A percentile compares a stretch with the other conserved stretches of the same genome.
Conservation (phyloP, 2,113 vertebrate genomes). For the Amblyornis subalaris region DNA sequence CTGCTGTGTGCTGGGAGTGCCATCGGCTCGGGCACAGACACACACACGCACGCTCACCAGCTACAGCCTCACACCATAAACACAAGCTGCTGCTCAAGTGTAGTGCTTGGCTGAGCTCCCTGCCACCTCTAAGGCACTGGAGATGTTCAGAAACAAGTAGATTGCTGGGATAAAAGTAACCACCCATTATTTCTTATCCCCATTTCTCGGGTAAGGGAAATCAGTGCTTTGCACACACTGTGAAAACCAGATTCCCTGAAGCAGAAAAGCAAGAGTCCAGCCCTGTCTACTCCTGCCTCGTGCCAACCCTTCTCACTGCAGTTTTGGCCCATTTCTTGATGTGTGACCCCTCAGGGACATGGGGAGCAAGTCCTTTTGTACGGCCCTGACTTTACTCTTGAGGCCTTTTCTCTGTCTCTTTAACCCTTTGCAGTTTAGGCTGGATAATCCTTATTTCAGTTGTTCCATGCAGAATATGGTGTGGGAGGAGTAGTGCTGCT, state of each 20-base stretch:
- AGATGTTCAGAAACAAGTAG: background rate
- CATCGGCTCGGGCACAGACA: background rate
- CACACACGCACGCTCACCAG: background rate
- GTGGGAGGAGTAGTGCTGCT: background rate
- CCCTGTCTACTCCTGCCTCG: background rate
- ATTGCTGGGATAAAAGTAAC: background rate
- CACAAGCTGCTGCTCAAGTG: conserved; percentile 48
- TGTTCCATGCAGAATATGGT: background rate
- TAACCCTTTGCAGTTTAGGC: background rate
- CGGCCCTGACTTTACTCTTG: background rate
- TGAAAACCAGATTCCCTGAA: background rate
- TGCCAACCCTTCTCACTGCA: background rate
- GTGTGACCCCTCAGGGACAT: accelerated
- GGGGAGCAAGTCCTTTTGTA: background rate
- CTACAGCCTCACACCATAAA: background rate
- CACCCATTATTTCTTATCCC: background rate
- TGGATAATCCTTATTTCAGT: background rate
- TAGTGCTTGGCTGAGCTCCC: conserved; percentile 1
- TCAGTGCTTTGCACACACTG: accelerated
- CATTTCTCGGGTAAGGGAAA: background rate
- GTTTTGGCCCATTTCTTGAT: background rate
- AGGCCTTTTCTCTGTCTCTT: background rate
- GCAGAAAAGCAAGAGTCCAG: background rate
- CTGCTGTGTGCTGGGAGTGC: conserved; percentile 17
- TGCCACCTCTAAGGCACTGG: background rate